These are phyloP conservation scores for Dysmachus trigonus DNA, from an alignment of 2,888 invertebrate genomes.

Conservation along the genomic window DNA sequence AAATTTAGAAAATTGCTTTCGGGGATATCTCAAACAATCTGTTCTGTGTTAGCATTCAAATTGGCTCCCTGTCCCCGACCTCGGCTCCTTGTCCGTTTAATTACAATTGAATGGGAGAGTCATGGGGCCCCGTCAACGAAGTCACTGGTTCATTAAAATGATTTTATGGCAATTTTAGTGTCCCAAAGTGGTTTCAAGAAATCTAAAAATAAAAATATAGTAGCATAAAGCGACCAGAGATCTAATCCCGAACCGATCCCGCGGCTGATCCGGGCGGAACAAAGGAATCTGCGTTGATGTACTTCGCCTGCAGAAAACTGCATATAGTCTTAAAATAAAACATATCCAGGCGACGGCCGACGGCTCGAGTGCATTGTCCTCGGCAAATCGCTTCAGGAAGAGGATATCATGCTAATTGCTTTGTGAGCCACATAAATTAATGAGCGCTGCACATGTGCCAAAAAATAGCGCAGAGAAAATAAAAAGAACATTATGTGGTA, in stretches of 20 bases:
- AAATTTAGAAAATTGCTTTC: not conserved
- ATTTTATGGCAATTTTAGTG: slow-evolving; percentile 37
- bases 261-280: slow-evolving; percentile 18
- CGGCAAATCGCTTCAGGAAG: slow-evolving; percentile 33
- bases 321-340: slow-evolving; percentile 20
- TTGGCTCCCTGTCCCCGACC: not conserved
- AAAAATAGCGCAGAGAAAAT: not conserved
- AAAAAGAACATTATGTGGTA: not conserved
- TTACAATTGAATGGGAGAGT: slow-evolving; percentile 19
- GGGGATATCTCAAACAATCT: not conserved
- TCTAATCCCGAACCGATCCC: slow-evolving; percentile 27
- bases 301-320: not conserved
- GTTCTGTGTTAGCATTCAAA: not conserved
- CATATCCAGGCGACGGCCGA: not conserved
- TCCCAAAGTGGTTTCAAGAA: slow-evolving; percentile 30
- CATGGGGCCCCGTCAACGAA: slow-evolving; percentile 3
- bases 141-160: slow-evolving; percentile 34
- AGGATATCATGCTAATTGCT: slow-evolving; percentile 34
- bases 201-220: slow-evolving; percentile 35
- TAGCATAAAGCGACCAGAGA: not conserved
- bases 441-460: slow-evolving; percentile 23
- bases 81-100: not conserved
- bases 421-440: slow-evolving; percentile 25
- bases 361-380: slow-evolving; percentile 20
- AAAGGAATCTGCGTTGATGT: not conserved